These are phyloP conservation scores for Lepidocolaptes lacrymiger DNA, from an alignment of 2,797 vertebrate species.

Conservation along the genomic window DNA sequence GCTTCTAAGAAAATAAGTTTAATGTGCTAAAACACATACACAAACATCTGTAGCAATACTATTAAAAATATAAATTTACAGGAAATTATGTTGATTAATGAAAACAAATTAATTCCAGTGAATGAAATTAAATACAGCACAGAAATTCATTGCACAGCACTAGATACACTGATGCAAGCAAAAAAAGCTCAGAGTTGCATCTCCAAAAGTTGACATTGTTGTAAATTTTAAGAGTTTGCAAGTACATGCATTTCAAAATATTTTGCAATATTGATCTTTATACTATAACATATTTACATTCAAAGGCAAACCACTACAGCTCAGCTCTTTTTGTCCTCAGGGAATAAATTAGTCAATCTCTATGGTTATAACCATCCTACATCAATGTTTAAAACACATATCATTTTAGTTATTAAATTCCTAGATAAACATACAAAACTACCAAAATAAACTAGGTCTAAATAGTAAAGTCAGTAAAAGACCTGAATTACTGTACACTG, in stretches of 20 bases:
- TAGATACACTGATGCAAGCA: constrained; percentile 39
- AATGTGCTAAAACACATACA: constrained; percentile 9
- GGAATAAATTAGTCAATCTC: constrained; percentile 81
- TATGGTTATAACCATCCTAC: constrained; percentile 62
- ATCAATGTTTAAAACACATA: constrained; percentile 75
- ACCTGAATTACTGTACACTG: constrained; percentile 72
- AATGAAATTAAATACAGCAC: constrained; percentile 69
- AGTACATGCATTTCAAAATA: constrained; percentile 65
- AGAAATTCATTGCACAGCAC: constrained; percentile 60
- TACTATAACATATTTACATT: constrained; percentile 74
- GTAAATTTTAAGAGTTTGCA: constrained; percentile 50
- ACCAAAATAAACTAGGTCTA: constrained; percentile 75
- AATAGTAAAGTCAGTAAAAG: constrained; percentile 71
- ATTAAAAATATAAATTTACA: constrained; percentile 67
- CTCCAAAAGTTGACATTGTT: constrained; percentile 61
- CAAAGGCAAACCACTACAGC: constrained; percentile 74
- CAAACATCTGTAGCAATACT: constrained; percentile 15
- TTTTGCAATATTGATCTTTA: constrained; percentile 62
- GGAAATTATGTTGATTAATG: constrained; percentile 63
- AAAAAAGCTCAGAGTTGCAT: constrained; percentile 6
- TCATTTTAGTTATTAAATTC: constrained; percentile 63
- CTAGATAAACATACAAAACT: constrained; percentile 58
- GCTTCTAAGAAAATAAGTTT: constrained; percentile 43
- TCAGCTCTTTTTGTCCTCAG: constrained; percentile 76
- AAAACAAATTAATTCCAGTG: constrained; percentile 68